phyloP scores from a whole-genome alignment of 2,888 invertebrate species.

The Zaprionus obscuricornis region DNA sequence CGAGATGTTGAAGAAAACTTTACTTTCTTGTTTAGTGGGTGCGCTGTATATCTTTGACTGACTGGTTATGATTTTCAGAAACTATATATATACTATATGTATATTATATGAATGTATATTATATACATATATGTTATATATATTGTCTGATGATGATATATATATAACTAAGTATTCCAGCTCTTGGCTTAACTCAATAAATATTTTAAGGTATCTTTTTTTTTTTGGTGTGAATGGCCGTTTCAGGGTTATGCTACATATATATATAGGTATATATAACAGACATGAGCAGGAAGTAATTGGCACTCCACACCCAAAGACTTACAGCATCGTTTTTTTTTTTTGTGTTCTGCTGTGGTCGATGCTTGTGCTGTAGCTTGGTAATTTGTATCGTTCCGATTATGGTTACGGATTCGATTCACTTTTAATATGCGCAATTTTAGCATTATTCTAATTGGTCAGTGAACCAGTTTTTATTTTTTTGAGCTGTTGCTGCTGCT shows the following conservation, averaged over 20 bases:
- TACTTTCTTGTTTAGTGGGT: too few relatives aligned
- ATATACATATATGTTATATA: too few relatives aligned
- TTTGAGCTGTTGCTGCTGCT: too few relatives aligned
- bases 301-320: constrained; percentile 42
- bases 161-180: not conserved
- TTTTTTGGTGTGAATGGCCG: constrained; percentile 52
- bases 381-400: constrained; percentile 31
- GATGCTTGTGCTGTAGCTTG: constrained; percentile 2
- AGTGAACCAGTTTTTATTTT: constrained; percentile 73
- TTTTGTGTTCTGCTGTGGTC: too few relatives aligned
- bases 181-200: constrained; percentile 16
- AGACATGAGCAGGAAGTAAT: constrained; percentile 60
- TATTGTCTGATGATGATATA: too few relatives aligned
- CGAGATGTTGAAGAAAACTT: too few relatives aligned
- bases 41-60: too few relatives aligned
- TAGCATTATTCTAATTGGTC: constrained; percentile 67
- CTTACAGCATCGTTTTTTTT: constrained; percentile 24
- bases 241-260: constrained; percentile 51
- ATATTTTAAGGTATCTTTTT: constrained; percentile 4
- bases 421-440: constrained; percentile 42
- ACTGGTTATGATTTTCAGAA: too few relatives aligned
- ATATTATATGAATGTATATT: too few relatives aligned
- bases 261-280: not conserved
- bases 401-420: constrained; percentile 18
- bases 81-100: too few relatives aligned